These are phyloP conservation scores for Cepaea nemoralis DNA, from an alignment of 1,140 invertebrate genomes.

Conservation along the genomic window DNA sequence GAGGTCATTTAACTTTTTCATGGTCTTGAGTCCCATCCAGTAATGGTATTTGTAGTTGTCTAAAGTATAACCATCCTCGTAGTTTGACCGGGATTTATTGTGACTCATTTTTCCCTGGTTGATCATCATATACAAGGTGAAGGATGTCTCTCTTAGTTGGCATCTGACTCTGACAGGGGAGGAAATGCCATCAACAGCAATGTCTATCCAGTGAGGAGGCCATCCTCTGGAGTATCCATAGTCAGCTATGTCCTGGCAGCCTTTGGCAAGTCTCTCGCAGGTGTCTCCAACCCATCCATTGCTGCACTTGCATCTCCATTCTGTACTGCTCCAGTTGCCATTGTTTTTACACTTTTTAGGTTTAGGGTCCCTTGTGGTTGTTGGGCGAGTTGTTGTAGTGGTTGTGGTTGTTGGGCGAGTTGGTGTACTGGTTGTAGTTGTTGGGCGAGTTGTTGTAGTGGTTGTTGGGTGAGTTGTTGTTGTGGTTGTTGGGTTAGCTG, in stretches of 20 bases:
- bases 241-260: background rate
- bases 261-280: background rate
- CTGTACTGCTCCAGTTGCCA: background rate
- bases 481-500: too few relatives aligned
- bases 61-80: background rate
- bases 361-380: background rate
- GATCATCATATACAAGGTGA: background rate
- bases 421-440: background rate
- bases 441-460: too few relatives aligned
- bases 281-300: background rate
- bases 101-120: background rate
- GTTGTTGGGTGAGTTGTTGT: too few relatives aligned
- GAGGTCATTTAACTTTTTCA: background rate
- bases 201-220: background rate
- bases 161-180: background rate
- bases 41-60: background rate
- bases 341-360: background rate
- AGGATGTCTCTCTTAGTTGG: background rate
- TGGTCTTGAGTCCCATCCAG: conserved; percentile 4
- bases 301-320: background rate
- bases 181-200: background rate
- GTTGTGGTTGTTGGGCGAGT: background rate
- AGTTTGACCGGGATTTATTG: background rate
- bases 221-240: background rate
- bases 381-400: background rate